These are phyloP conservation scores for Zaprionus ornatus DNA, from an alignment of 1,140 invertebrate genomes.

Conservation along the genomic window DNA sequence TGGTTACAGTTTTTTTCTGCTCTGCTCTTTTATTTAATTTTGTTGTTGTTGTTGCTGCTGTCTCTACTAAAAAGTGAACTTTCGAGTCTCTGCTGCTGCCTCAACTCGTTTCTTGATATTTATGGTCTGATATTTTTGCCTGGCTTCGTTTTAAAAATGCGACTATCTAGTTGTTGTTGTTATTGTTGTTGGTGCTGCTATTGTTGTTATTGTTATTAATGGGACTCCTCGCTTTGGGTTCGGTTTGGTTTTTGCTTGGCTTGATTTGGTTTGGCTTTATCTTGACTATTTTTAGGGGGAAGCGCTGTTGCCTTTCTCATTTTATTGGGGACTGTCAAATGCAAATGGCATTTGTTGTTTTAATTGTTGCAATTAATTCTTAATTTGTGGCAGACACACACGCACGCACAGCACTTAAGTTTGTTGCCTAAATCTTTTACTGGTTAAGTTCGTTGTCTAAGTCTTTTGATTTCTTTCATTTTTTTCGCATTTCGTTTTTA, in stretches of 20 bases:
- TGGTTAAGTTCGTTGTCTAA: conserved; percentile 19
- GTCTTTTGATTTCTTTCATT: conserved; percentile 6
- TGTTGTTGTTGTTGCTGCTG: conserved; percentile 1
- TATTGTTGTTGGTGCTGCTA: conserved; percentile 46
- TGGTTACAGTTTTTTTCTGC: not conserved
- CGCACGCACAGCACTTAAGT: conserved; percentile 46
- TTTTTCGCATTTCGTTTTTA: conserved; percentile 35
- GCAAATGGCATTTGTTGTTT: conserved; percentile 47
- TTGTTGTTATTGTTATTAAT: conserved; percentile 55
- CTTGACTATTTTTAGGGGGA: conserved; percentile 10
- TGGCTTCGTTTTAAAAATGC: conserved; percentile 56
- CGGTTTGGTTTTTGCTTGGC: conserved; percentile 1
- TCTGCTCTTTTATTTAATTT: conserved; percentile 16
- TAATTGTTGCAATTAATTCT: conserved; percentile 77
- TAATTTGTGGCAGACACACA: conserved; percentile 40
- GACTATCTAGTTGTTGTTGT: conserved; percentile 49
- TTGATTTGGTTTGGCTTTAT: conserved; percentile 35
- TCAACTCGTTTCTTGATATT: conserved; percentile 78
- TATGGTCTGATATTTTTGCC: conserved; percentile 67
- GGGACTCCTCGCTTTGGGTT: conserved; percentile 39
- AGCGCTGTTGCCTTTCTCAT: conserved; percentile 61
- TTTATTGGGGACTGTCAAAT: conserved; percentile 48
- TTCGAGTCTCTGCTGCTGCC: conserved; percentile 50
- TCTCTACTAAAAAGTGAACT: conserved; percentile 62
- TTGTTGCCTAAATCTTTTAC: conserved; percentile 66